Evolutionary conservation across 2,113 vertebrate species (phyloP).

Genomic region (Hydropotes inermis): DNA sequence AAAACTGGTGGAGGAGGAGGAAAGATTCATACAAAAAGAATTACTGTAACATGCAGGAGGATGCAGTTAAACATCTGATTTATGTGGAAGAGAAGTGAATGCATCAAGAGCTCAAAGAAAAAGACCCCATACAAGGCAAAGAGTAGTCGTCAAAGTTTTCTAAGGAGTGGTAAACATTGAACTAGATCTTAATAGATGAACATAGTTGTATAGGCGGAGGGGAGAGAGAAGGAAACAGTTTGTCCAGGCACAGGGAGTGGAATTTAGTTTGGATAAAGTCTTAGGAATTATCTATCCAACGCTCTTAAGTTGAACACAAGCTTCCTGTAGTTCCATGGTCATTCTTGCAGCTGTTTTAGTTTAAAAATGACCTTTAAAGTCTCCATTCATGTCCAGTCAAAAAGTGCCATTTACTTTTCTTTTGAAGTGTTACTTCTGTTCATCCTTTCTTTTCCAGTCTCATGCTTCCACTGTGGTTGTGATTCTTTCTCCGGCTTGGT

Average conservation of each 20-base stretch:
- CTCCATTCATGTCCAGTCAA: neutral
- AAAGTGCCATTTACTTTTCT: neutral
- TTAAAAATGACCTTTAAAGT: neutral
- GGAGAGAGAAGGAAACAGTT: neutral
- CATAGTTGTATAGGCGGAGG: neutral
- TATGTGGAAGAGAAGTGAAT: neutral
- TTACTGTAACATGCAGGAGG: neutral
- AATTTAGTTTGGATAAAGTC: neutral
- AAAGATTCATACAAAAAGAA: neutral
- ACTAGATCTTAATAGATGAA: neutral
- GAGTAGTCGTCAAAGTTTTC: neutral
- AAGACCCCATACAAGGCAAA: neutral
- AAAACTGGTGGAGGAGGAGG: neutral
- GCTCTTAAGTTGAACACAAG: neutral
- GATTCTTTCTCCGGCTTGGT: neutral
- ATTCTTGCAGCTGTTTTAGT: neutral
- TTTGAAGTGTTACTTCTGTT: neutral
- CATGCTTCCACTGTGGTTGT: neutral
- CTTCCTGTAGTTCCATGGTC: neutral
- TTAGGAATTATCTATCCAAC: neutral
- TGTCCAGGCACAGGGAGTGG: neutral
- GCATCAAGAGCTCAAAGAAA: neutral
- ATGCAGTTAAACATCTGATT: neutral
- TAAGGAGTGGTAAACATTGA: neutral
- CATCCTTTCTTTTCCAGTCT: neutral